Evolutionary conservation across 2,113 vertebrate species (phyloP).

Genomic region (Stigmatopora nigra): DNA sequence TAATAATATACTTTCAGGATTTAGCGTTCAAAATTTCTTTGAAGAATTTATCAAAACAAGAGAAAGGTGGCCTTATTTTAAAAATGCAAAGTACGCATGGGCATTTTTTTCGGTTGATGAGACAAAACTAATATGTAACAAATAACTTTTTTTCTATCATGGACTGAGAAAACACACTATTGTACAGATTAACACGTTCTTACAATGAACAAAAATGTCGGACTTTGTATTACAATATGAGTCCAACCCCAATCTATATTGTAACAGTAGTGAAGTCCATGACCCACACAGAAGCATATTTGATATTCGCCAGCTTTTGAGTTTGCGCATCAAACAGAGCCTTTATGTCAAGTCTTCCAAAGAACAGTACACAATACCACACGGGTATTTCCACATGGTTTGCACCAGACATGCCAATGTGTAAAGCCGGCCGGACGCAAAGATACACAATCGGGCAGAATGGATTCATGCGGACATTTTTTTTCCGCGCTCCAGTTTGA

Average conservation of each 20-base stretch:
- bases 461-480: constrained; percentile 23
- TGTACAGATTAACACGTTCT: too few species aligned
- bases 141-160: too few species aligned
- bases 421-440: constrained; percentile 15
- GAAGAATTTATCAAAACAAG: background rate
- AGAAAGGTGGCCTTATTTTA: background rate
- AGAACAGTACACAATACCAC: constrained; percentile 46
- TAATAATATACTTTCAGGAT: background rate
- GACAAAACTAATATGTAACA: too few species aligned
- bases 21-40: background rate
- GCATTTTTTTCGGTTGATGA: too few species aligned
- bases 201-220: constrained; percentile 8
- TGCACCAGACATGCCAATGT: constrained; percentile 22
- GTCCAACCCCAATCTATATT: constrained; percentile 37
- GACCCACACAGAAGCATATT: constrained; percentile 46
- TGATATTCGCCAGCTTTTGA: constrained; percentile 48
- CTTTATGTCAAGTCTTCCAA: constrained; percentile 56
- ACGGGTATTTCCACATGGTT: constrained; percentile 46
- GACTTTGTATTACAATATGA: constrained; percentile 36
- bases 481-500: constrained; percentile 29
- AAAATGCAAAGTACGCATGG: background rate
- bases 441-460: constrained; percentile 22
- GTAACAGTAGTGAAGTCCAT: constrained; percentile 43
- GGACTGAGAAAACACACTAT: too few species aligned
- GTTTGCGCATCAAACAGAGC: constrained; percentile 39